Base-by-base conservation (phyloP, 2,888 invertebrate species). In the Hirtodrosophila alboralis region DNA sequence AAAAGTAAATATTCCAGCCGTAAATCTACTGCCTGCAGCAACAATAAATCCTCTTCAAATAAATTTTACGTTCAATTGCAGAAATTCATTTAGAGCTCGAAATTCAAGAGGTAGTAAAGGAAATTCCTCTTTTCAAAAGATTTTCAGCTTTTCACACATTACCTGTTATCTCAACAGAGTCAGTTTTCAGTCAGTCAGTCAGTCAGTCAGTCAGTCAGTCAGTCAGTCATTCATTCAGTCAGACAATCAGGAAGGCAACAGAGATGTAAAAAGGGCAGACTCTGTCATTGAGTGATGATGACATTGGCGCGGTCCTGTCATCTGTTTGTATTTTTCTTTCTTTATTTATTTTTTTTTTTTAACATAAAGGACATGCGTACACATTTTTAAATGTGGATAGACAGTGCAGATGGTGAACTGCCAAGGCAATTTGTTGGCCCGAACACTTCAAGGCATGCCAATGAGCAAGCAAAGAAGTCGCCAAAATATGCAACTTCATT, bases 401-500 rank as follows among this genome's bases (percentile, higher is more conserved):
- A 49, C 43, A 34, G 21, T 33, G 43, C 59, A 47, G 36, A 36
- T 34, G 56, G 28, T 37, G 34, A 47, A 37, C 47, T 58, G 44
- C 9, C 49, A 45, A n/a, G 45, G 36, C 53, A 69, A 49, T 57
- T 67, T 68, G 43, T 45, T 49, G 34, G 23, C 16, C 36, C 21
- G 16, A 23, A 8, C 23, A 23, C 7, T 41, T 26, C 23, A 3
- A 10, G 27, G 16, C 37, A 36, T 45, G 40, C 13, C 53, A 41
- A 47, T 27, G 41, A 14, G 28, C 34, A 36, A 37, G 36, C 27
- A 31, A 43, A 47, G 47, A 64, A 54, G 48, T 56, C 45, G 43
- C 52, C 59, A 43, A 72, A 75, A 61, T 72, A 63, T 76, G 64
- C 75, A 75, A 75, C 78, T 77, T 72, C 75, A 78, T 81, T 81